Evolutionary conservation across 2,888 invertebrate species (phyloP).

Genomic region (Chymomyza fuscimana): DNA sequence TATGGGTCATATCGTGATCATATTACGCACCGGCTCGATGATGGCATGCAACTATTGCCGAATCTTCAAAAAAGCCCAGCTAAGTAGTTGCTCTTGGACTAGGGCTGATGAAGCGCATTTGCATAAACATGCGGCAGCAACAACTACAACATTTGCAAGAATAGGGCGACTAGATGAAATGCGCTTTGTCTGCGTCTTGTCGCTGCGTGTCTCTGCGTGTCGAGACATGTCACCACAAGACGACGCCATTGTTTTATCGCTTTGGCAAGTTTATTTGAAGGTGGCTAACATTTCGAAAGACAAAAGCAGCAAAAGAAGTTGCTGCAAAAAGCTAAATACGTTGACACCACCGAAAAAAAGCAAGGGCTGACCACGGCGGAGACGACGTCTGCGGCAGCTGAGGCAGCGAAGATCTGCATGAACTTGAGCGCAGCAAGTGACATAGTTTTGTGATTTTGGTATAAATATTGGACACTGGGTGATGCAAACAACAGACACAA

Average conservation of each 20-base stretch:
- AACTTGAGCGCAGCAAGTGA: constrained; percentile 70
- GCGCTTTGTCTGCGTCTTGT: constrained; percentile 46
- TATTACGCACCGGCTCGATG: neutral
- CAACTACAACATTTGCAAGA: constrained; percentile 57
- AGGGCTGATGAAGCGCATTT: constrained; percentile 47
- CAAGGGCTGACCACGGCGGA: constrained; percentile 9
- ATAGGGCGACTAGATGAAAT: constrained; percentile 53
- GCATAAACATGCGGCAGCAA: constrained; percentile 46
- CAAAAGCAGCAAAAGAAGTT: constrained; percentile 69
- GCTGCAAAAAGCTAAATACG: constrained; percentile 47
- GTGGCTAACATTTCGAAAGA: constrained; percentile 57
- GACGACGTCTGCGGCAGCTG: constrained; percentile 21
- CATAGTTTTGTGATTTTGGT: constrained; percentile 62
- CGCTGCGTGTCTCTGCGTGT: neutral
- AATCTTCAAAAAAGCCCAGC: neutral
- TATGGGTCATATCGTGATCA: neutral
- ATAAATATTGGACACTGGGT: constrained; percentile 64
- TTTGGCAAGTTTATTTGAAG: constrained; percentile 48
- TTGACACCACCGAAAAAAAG: neutral
- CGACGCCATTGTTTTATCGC: constrained; percentile 63
- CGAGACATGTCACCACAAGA: neutral
- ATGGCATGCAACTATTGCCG: constrained; percentile 12
- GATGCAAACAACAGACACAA: constrained; percentile 59
- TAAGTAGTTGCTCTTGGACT: constrained; percentile 15
- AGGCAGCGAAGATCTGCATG: constrained; percentile 56